Evolutionary conservation across 2,888 invertebrate species (phyloP).

Genomic region (Tinea trinotella): DNA sequence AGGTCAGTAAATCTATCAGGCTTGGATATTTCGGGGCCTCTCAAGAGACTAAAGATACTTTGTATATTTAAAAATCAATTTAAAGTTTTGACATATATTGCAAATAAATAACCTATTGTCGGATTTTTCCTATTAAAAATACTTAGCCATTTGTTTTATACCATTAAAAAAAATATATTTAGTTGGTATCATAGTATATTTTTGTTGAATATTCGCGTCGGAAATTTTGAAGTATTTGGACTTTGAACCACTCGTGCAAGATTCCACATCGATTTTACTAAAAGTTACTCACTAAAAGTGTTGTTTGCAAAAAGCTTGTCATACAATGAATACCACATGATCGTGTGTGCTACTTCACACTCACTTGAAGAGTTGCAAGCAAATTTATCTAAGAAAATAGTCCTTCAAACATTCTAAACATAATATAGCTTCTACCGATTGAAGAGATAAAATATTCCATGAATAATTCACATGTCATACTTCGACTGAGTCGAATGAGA

Average conservation of each 20-base stretch:
- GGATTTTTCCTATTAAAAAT: no score
- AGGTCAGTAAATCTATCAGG: constrained; percentile 26
- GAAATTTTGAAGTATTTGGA: no score
- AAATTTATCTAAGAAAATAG: not conserved
- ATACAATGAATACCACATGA: not conserved
- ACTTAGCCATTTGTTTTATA: no score
- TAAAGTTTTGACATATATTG: no score
- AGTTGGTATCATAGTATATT: no score
- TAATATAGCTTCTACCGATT: constrained; percentile 41
- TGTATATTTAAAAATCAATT: not conserved
- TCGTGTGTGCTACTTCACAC: not conserved
- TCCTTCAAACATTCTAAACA: constrained; percentile 26
- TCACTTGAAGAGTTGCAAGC: not conserved
- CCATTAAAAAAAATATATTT: no score
- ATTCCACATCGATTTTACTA: no score
- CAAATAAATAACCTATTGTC: no score
- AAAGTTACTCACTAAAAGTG: no score
- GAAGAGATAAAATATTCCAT: constrained; percentile 56
- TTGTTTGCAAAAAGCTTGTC: not conserved
- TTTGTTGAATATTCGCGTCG: no score
- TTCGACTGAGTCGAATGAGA: constrained; percentile 46
- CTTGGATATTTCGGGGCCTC: constrained; percentile 19
- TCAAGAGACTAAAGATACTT: not conserved
- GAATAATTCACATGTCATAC: constrained; percentile 60
- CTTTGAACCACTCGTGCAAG: no score